A percentile compares a stretch with the other conserved stretches of the same genome.
These are phyloP conservation scores for Melanotaenia maccullochi DNA, from an alignment of 2,797 vertebrate genomes.

Conservation along the genomic window DNA sequence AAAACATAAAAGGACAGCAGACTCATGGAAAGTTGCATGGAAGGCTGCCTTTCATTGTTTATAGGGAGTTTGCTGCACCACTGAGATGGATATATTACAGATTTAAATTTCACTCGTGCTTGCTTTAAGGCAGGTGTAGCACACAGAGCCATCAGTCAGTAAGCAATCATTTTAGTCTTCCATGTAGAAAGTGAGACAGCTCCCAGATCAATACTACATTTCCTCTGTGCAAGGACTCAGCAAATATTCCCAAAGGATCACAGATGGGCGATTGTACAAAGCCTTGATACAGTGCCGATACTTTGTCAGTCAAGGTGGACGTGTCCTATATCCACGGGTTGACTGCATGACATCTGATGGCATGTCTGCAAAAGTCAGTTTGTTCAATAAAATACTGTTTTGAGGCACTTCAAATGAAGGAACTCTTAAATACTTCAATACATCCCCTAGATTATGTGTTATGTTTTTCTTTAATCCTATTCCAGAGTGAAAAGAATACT, in stretches of 20 bases:
- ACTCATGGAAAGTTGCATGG: conserved; percentile 1
- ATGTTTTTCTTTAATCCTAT: conserved; percentile 44
- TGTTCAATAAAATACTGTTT: not conserved
- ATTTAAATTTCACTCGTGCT: conserved; percentile 28
- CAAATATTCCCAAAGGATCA: conserved; percentile 61
- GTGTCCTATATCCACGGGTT: conserved; percentile 27
- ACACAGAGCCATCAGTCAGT: conserved; percentile 50
- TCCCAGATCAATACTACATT: conserved; percentile 73
- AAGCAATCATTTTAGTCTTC: conserved; percentile 62
- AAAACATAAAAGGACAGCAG: conserved; percentile 24
- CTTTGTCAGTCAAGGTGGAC: conserved; percentile 32
- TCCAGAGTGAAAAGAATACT: conserved; percentile 26
- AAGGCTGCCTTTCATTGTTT: conserved; percentile 26
- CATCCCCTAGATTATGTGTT: not conserved
- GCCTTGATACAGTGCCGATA: conserved; percentile 36
- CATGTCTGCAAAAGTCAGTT: conserved; percentile 10
- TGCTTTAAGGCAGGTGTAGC: conserved; percentile 33
- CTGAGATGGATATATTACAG: conserved; percentile 14
- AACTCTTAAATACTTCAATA: conserved; percentile 7
- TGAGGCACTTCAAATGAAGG: conserved; percentile 4
- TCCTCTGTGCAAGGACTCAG: conserved; percentile 63
- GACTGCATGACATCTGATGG: not conserved
- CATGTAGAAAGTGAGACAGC: conserved; percentile 64
- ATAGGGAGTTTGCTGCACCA: conserved; percentile 6
- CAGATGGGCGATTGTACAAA: conserved; percentile 47